Percentiles rank a stretch among this genome's conserved stretches.
Evolutionary conservation across 2,888 invertebrate species (phyloP).

Genomic region (Oscheius sp.): DNA sequence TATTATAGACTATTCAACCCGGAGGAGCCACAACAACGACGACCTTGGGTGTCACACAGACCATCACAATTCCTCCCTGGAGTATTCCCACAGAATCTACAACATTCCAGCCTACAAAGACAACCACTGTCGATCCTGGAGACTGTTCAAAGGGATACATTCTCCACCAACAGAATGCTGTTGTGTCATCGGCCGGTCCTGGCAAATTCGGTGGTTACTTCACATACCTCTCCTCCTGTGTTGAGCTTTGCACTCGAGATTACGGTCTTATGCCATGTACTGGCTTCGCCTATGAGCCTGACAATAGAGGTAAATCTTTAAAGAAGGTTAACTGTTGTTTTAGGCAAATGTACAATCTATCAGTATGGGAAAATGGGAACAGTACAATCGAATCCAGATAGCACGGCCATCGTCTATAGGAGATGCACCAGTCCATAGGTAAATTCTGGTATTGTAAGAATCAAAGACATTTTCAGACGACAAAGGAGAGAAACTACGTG

Average conservation of each 20-base stretch:
- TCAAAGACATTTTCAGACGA: neutral
- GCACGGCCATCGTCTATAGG: conserved; percentile 18
- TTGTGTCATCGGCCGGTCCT: conserved; percentile 24
- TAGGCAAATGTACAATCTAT: conserved; percentile 36
- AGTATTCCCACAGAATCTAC: neutral
- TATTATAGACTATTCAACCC: neutral
- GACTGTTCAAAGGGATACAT: conserved; percentile 14
- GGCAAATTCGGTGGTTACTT: conserved; percentile 40
- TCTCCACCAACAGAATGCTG: conserved; percentile 10
- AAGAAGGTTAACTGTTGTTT: neutral
- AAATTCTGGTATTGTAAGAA: neutral
- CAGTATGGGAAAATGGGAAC: conserved; percentile 30
- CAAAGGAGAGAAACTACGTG: conserved; percentile 13
- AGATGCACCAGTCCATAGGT: conserved; percentile 22
- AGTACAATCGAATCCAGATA: conserved; percentile 12
- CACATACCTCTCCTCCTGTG: conserved; percentile 31
- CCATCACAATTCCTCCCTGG: conserved; percentile 11
- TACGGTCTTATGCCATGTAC: conserved; percentile 27
- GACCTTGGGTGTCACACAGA: neutral
- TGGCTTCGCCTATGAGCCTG: conserved; percentile 31
- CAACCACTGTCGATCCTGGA: conserved; percentile 18
- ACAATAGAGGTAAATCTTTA: conserved; percentile 22
- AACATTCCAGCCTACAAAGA: neutral
- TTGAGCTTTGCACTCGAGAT: conserved; percentile 21
- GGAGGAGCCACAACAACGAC: neutral